A percentile compares a stretch with the other conserved stretches of the same genome.
Evolutionary conservation across 2,888 invertebrate genomes (phyloP).

Genomic region (Drosophila affinis): DNA sequence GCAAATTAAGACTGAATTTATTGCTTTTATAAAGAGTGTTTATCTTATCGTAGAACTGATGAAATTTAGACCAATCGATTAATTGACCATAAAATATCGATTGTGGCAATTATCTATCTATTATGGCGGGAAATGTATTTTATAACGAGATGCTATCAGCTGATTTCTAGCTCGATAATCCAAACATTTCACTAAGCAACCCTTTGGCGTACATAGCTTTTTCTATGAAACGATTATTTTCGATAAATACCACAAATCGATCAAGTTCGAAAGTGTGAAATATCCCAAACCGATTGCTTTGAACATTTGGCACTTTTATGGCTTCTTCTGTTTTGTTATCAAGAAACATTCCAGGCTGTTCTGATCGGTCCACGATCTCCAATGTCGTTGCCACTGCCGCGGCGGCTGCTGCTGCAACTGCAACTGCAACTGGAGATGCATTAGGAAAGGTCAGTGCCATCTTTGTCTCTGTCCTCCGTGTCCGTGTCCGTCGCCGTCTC

Average conservation of each 20-base stretch:
- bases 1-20: no score
- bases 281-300: neutral
- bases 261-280: neutral
- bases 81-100: no score
- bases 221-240: no score
- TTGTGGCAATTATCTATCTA: no score
- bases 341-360: constrained; percentile 27
- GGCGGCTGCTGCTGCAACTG: constrained; percentile 36
- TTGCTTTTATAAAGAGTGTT: no score
- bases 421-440: constrained; percentile 69
- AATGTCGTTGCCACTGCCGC: constrained; percentile 13
- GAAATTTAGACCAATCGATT: no score
- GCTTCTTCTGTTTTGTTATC: constrained; percentile 36
- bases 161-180: no score
- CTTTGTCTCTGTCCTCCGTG: constrained; percentile 19
- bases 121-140: no score
- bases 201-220: no score
- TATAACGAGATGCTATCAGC: no score
- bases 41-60: no score
- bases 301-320: constrained; percentile 34
- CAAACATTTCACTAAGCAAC: no score
- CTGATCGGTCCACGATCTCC: constrained; percentile 30
- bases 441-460: constrained; percentile 80
- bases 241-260: neutral
- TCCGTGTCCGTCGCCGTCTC: constrained; percentile 5